phyloP scores from a whole-genome alignment of 2,113 vertebrate species.

The Ameiurus melas region DNA sequence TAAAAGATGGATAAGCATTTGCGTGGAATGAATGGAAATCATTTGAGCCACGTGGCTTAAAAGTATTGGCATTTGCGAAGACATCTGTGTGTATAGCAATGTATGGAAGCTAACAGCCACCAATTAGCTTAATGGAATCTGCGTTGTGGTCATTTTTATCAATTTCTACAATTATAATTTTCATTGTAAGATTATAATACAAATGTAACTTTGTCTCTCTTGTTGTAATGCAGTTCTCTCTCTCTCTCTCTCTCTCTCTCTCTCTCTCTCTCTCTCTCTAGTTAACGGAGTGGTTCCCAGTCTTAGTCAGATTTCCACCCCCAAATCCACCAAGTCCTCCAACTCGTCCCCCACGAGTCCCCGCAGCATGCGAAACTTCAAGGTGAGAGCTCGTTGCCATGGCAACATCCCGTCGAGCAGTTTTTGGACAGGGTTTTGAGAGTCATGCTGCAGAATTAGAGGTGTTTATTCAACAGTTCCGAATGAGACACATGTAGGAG shows the following conservation, averaged over 20 bases:
- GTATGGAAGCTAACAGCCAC: background rate
- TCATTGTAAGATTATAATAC: background rate
- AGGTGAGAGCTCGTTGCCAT: constrained; percentile 73
- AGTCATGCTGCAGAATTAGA: background rate
- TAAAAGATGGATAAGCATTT: background rate
- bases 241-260: constrained; percentile 12
- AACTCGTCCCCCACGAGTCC: constrained; percentile 94
- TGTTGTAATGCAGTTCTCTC: background rate
- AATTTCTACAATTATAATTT: background rate
- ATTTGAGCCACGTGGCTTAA: too few relatives aligned
- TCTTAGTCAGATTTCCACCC: constrained; percentile 84
- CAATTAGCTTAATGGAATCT: background rate
- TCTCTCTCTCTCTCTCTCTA: constrained; percentile 60
- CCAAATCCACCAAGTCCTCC: constrained; percentile 91
- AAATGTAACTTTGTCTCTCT: background rate
- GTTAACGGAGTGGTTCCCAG: constrained; percentile 87
- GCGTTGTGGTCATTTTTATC: background rate
- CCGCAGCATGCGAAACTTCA: constrained; percentile 79
- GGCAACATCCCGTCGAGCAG: constrained; percentile 27
- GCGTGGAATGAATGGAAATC: background rate
- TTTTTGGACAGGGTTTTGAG: background rate
- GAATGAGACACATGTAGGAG: background rate
- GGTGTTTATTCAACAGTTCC: background rate
- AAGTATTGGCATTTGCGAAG: background rate
- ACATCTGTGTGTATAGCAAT: background rate